A percentile compares a stretch with the other conserved stretches of the same genome.
Conservation (phyloP, 2,113 vertebrate species). For the Cryptomyrus ogoouensis region DNA sequence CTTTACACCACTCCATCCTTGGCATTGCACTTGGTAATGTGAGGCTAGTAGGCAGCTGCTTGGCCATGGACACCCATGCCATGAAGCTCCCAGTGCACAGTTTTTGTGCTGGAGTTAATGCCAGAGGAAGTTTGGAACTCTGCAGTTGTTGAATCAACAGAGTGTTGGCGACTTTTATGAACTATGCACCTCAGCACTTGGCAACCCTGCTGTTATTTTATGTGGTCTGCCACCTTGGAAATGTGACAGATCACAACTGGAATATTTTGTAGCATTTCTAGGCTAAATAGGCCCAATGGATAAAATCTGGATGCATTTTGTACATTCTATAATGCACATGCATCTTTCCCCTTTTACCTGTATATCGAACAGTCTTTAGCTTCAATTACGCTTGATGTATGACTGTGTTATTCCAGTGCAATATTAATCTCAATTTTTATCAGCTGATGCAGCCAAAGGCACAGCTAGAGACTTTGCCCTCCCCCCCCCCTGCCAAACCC, state of each 20-base stretch:
- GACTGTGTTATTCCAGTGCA: not conserved
- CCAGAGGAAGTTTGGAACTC: not conserved
- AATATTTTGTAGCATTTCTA: not conserved
- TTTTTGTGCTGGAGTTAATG: not conserved
- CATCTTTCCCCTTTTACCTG: not conserved
- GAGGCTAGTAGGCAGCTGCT: not conserved
- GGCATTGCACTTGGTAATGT: not conserved
- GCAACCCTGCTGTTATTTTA: not conserved
- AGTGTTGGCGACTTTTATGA: not conserved
- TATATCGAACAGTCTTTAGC: not conserved
- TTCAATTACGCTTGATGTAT: not conserved
- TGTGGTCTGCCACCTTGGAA: not conserved
- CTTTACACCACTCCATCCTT: not conserved
- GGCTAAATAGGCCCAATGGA: not conserved
- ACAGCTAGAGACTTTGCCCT: not conserved
- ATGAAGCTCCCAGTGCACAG: not conserved
- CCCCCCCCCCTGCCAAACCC: not conserved
- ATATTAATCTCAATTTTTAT: not conserved
- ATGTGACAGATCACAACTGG: not conserved
- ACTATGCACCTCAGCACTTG: not conserved
- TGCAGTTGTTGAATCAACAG: not conserved
- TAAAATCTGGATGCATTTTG: not conserved
- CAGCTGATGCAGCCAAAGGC: not conserved
- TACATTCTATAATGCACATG: not conserved
- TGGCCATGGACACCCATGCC: not conserved